phyloP scores from a whole-genome alignment of 2,888 invertebrate species.

The Lathronympha strigana region DNA sequence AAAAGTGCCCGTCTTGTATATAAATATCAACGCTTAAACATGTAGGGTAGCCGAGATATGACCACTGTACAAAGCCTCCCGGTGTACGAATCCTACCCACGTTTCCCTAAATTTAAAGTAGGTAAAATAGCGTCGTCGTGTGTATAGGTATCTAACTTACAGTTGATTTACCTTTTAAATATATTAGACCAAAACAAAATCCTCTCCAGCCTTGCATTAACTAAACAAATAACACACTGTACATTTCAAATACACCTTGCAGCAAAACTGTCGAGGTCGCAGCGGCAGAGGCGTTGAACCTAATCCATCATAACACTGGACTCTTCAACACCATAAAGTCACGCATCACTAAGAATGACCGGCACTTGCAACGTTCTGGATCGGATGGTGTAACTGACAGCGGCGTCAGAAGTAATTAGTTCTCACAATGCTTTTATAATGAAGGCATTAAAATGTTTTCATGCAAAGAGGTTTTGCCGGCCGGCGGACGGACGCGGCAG shows the following conservation, averaged over 20 bases:
- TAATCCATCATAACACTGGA: slow-evolving; percentile 49
- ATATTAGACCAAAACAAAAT: neutral
- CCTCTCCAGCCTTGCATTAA: neutral
- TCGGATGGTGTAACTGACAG: slow-evolving; percentile 13
- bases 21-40: too few relatives aligned
- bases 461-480: slow-evolving; percentile 59
- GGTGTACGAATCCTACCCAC: too few relatives aligned
- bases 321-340: neutral
- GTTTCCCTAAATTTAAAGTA: too few relatives aligned
- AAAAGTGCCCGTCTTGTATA: too few relatives aligned
- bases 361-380: neutral
- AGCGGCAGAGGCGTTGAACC: slow-evolving; percentile 53
- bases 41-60: too few relatives aligned
- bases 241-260: neutral
- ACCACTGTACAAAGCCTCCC: too few relatives aligned
- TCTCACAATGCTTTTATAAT: slow-evolving; percentile 58
- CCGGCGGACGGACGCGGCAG: slow-evolving; percentile 51
- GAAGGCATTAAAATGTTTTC: slow-evolving; percentile 65
- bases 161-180: too few relatives aligned
- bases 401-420: slow-evolving; percentile 56
- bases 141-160: too few relatives aligned
- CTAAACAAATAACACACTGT: slow-evolving; percentile 1
- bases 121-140: too few relatives aligned
- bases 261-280: slow-evolving; percentile 47
- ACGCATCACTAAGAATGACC: neutral